Conservation (phyloP, 2,888 invertebrate species). For the Proisotoma minuta region DNA sequence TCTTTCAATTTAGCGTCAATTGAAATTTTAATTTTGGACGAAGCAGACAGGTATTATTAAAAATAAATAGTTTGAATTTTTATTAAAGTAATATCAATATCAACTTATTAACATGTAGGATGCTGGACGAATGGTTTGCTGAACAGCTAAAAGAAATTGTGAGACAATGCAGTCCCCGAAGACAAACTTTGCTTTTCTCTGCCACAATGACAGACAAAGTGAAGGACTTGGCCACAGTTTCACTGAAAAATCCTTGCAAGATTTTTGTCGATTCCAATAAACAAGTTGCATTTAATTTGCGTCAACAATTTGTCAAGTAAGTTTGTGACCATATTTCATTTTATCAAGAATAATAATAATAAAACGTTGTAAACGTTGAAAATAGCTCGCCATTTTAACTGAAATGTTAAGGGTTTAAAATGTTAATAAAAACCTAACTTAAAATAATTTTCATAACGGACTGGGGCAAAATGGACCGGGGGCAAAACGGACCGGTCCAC, state of each 20-base stretch:
- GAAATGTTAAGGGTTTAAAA: background rate
- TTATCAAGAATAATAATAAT: no score
- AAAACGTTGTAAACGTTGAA: no score
- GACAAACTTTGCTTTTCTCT: constrained; percentile 96
- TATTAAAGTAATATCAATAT: no score
- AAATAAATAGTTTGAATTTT: constrained; percentile 1
- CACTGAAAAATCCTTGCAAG: constrained; percentile 84
- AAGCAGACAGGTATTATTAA: constrained; percentile 67
- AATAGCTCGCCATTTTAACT: background rate
- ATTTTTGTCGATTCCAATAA: constrained; percentile 94
- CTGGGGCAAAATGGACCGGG: no score
- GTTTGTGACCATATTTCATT: constrained; percentile 22
- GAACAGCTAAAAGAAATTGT: constrained; percentile 99
- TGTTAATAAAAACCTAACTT: no score
- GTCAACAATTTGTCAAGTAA: constrained; percentile 89
- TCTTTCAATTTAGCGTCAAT: constrained; percentile 83
- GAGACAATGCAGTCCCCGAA: constrained; percentile 77
- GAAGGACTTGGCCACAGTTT: constrained; percentile 87
- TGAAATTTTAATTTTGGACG: constrained; percentile 77
- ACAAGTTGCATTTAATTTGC: constrained; percentile 87
- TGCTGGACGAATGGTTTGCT: constrained; percentile 97
- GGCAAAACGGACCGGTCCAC: no score
- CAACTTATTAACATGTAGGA: constrained; percentile 57
- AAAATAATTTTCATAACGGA: no score
- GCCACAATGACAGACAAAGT: constrained; percentile 99